These are phyloP conservation scores for Stegophylla sp. DNA, from an alignment of 2,888 invertebrate genomes.

Conservation along the genomic window DNA sequence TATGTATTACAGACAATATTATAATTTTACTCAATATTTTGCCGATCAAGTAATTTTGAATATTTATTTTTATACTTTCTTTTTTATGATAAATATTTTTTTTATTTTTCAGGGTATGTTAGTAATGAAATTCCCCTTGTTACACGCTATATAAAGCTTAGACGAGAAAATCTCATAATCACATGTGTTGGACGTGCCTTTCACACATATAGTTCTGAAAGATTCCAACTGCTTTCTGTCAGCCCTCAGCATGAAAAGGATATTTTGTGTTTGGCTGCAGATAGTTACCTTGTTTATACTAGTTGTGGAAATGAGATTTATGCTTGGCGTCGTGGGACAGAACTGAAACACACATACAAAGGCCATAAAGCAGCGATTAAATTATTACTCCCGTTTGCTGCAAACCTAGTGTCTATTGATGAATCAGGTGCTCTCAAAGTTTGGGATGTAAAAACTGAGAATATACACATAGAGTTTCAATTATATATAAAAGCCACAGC, in stretches of 20 bases:
- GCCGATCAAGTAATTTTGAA: too few species aligned
- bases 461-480: slow-evolving; percentile 70
- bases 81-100: slow-evolving; percentile 63
- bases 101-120: slow-evolving; percentile 87
- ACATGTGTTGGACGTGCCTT: slow-evolving; percentile 92
- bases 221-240: slow-evolving; percentile 81
- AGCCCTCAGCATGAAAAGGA: slow-evolving; percentile 81
- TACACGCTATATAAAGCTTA: slow-evolving; percentile 80
- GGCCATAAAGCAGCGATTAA: slow-evolving; percentile 79
- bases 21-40: slow-evolving; percentile 73
- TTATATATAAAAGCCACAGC: slow-evolving; percentile 75
- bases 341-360: slow-evolving; percentile 79
- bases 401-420: slow-evolving; percentile 86
- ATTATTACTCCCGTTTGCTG: slow-evolving; percentile 82
- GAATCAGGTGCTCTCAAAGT: slow-evolving; percentile 77
- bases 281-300: slow-evolving; percentile 79
- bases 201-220: slow-evolving; percentile 87
- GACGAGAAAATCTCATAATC: slow-evolving; percentile 86
- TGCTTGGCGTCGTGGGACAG: slow-evolving; percentile 87
- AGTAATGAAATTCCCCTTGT: slow-evolving; percentile 89
- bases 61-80: too few species aligned
- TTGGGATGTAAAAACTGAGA: slow-evolving; percentile 83
- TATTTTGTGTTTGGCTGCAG: slow-evolving; percentile 79
- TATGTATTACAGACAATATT: background rate
- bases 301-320: slow-evolving; percentile 76